phyloP scores from a whole-genome alignment of 1,140 invertebrate species.

The Periplaneta americana region DNA sequence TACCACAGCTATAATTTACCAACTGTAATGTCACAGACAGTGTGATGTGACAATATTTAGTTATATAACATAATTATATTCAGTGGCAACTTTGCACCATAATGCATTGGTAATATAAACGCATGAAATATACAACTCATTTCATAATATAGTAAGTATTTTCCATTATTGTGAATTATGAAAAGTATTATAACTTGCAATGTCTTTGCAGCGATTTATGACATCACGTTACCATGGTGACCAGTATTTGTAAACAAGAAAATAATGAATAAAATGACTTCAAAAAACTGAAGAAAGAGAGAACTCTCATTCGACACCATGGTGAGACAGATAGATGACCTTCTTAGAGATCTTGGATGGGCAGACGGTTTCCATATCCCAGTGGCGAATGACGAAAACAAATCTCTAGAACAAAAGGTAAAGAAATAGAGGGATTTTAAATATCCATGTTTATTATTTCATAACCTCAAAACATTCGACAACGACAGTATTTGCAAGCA shows the following conservation, averaged over 20 bases:
- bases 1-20: too few relatives aligned
- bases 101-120: too few relatives aligned
- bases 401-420: slow-evolving; percentile 53
- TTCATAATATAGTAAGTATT: too few relatives aligned
- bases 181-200: background rate
- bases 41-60: too few relatives aligned
- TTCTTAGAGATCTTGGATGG: slow-evolving; percentile 64
- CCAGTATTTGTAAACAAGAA: background rate
- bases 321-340: slow-evolving; percentile 41
- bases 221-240: background rate
- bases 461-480: too few relatives aligned
- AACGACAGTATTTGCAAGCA: too few relatives aligned
- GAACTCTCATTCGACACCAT: background rate
- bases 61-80: too few relatives aligned
- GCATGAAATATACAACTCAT: too few relatives aligned
- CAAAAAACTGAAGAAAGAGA: background rate
- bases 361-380: slow-evolving; percentile 63
- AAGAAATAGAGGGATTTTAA: slow-evolving; percentile 1
- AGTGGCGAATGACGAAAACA: slow-evolving; percentile 63
- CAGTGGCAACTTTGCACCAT: too few relatives aligned
- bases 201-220: background rate
- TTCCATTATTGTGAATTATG: too few relatives aligned
- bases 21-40: too few relatives aligned
- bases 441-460: background rate
- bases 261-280: background rate